Evolutionary conservation across 2,797 vertebrate genomes (phyloP).

Genomic region (Bovichtus variegatus): DNA sequence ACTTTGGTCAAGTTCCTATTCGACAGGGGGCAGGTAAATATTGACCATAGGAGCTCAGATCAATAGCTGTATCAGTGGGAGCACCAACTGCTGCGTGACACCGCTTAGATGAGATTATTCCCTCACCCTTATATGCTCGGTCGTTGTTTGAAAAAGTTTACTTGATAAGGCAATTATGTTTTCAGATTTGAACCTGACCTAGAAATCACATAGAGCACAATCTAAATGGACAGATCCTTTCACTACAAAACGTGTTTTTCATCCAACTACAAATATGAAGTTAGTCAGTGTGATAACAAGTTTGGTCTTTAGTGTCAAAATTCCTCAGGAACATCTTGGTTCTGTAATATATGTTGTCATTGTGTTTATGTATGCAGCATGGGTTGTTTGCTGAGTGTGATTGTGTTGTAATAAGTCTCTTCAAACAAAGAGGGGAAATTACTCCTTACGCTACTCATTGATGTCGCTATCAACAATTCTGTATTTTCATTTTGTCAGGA

Average conservation of each 20-base stretch:
- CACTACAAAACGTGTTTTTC: not conserved
- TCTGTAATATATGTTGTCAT: not conserved
- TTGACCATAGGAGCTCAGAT: constrained; percentile 58
- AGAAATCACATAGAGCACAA: not conserved
- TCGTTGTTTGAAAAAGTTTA: not conserved
- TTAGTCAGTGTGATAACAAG: no score
- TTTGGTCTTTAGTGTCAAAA: not conserved
- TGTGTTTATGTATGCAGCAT: not conserved
- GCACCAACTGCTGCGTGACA: constrained; percentile 17
- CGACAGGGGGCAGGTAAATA: constrained; percentile 64
- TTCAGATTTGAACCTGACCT: not conserved
- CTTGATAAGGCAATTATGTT: not conserved
- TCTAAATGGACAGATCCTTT: not conserved
- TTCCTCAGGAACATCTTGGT: not conserved
- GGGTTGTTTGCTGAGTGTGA: not conserved
- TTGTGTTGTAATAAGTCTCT: not conserved
- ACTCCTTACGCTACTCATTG: not conserved
- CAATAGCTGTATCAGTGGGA: constrained; percentile 54
- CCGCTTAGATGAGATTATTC: constrained; percentile 16
- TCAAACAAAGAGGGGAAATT: not conserved
- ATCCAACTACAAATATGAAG: not conserved
- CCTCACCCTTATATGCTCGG: constrained; percentile 1
- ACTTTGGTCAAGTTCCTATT: constrained; percentile 63
- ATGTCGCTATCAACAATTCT: not conserved
- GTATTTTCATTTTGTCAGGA: not conserved